Evolutionary conservation across 2,888 invertebrate genomes (phyloP).

Genomic region (Sclerodermus sp.): DNA sequence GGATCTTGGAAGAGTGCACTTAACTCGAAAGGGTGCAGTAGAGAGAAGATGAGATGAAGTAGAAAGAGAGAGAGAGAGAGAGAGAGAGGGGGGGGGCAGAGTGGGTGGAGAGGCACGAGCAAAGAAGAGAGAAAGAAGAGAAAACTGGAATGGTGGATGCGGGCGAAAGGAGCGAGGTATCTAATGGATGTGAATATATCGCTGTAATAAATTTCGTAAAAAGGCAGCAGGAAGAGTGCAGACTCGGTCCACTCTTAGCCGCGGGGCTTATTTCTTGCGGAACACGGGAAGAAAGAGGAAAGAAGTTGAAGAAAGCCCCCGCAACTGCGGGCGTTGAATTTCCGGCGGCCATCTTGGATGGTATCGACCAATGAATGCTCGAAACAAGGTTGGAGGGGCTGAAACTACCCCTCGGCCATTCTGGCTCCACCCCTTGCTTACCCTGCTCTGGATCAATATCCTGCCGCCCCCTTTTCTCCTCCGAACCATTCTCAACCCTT

Average conservation of each 20-base stretch:
- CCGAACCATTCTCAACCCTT: conserved; percentile 10
- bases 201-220: conserved; percentile 57
- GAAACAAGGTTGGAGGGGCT: conserved; percentile 23
- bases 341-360: conserved; percentile 52
- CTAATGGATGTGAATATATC: conserved; percentile 59
- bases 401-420: conserved; percentile 44
- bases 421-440: conserved; percentile 40
- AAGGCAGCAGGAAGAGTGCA: conserved; percentile 27
- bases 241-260: conserved; percentile 24
- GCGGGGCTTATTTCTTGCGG: conserved; percentile 35
- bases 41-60: conserved; percentile 1
- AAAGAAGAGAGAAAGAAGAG: conserved; percentile 7
- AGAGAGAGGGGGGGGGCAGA: conserved; percentile 36
- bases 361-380: conserved; percentile 41
- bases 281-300: conserved; percentile 16
- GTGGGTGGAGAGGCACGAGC: conserved; percentile 7
- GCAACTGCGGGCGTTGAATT: conserved; percentile 45
- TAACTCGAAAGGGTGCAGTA: background rate
- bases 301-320: conserved; percentile 9
- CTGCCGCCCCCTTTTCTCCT: conserved; percentile 17
- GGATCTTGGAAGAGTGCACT: background rate
- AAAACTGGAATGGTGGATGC: conserved; percentile 11
- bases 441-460: conserved; percentile 49
- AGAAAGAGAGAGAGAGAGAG: conserved; percentile 6
- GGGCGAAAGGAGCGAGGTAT: conserved; percentile 46